phyloP scores from a whole-genome alignment of 2,888 invertebrate genomes.

The Gari tellinella region DNA sequence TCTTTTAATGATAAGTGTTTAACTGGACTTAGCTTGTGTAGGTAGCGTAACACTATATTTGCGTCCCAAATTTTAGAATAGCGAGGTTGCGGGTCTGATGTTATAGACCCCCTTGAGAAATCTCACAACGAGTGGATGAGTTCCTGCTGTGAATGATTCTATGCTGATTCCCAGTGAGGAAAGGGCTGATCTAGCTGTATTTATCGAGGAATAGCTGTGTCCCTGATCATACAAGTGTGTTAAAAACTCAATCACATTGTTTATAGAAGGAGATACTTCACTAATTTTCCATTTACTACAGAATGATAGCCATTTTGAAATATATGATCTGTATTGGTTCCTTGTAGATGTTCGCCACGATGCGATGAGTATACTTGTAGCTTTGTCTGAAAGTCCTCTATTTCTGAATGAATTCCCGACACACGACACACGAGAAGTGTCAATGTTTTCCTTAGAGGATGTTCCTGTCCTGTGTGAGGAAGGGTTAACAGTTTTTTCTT shows the following conservation, averaged over 20 bases:
- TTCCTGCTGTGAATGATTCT: slow-evolving; percentile 1
- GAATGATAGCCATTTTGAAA: too few species aligned
- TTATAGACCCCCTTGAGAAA: slow-evolving; percentile 15
- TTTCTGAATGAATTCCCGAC: slow-evolving; percentile 26
- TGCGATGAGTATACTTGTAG: too few species aligned
- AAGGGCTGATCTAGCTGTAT: too few species aligned
- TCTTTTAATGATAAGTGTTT: slow-evolving; percentile 7
- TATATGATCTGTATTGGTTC: slow-evolving; percentile 39
- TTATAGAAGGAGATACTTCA: slow-evolving; percentile 1
- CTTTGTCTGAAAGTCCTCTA: slow-evolving; percentile 26
- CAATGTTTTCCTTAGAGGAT: slow-evolving; percentile 29
- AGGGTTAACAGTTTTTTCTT: too few species aligned
- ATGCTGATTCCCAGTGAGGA: too few species aligned
- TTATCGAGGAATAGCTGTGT: neutral
- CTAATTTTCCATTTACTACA: too few species aligned
- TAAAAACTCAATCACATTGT: slow-evolving; percentile 5
- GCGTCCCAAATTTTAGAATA: slow-evolving; percentile 16
- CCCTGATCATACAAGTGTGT: neutral
- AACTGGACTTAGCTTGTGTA: slow-evolving; percentile 13
- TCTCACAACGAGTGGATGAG: slow-evolving; percentile 16
- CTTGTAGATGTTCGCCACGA: slow-evolving; percentile 48
- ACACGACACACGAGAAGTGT: slow-evolving; percentile 29
- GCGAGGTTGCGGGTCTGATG: slow-evolving; percentile 6
- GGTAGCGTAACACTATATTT: slow-evolving; percentile 12
- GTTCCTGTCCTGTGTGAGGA: too few species aligned